Conservation (phyloP, 2,888 invertebrate species). For the Phengaris arion region DNA sequence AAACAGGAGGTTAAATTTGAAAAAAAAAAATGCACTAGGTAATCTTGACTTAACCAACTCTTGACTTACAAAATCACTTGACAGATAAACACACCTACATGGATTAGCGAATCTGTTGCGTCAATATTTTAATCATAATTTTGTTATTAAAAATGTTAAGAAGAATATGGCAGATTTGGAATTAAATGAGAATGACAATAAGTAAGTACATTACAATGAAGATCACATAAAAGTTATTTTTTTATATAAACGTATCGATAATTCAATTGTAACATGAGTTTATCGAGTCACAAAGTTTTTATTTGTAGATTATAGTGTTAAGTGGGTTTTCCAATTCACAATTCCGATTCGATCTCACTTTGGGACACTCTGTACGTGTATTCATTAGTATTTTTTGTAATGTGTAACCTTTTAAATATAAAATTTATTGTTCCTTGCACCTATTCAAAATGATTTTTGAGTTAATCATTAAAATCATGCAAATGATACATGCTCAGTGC, state of each 20-base stretch:
- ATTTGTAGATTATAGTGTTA: background rate
- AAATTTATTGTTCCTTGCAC: constrained; percentile 4
- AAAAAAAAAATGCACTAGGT: background rate
- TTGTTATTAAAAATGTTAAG: too few relatives aligned
- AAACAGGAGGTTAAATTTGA: background rate
- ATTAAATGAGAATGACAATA: too few relatives aligned
- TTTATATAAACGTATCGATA: too few relatives aligned
- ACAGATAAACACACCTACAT: too few relatives aligned
- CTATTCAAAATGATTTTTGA: background rate
- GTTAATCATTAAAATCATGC: background rate
- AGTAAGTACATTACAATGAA: too few relatives aligned
- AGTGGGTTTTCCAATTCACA: background rate
- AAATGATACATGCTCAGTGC: constrained; percentile 9
- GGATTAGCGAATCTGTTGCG: too few relatives aligned
- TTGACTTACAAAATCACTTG: too few relatives aligned
- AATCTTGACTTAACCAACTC: too few relatives aligned
- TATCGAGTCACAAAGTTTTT: background rate
- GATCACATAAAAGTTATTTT: too few relatives aligned
- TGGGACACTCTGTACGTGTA: background rate
- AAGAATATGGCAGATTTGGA: too few relatives aligned
- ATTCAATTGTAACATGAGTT: background rate
- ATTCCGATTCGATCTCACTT: background rate
- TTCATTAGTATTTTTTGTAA: constrained; percentile 7
- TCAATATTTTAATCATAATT: too few relatives aligned
- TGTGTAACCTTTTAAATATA: constrained; percentile 4